Evolutionary conservation across 2,113 vertebrate species (phyloP).

Genomic region (Pseudopodoces humilis): DNA sequence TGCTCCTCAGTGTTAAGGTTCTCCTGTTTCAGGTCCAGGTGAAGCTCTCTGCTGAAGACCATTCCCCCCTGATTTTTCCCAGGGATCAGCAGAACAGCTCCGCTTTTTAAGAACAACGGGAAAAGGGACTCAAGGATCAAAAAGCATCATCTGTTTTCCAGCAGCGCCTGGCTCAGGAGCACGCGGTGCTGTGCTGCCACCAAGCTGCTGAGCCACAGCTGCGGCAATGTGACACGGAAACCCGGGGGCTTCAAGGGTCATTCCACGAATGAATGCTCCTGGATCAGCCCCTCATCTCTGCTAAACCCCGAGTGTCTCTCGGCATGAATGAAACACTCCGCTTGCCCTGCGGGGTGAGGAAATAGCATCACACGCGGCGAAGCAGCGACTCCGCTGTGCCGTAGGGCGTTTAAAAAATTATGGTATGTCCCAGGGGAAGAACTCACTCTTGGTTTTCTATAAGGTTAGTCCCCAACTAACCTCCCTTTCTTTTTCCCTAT

Average conservation of each 20-base stretch:
- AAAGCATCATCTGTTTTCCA: not conserved
- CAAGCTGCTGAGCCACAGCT: not conserved
- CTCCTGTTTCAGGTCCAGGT: not conserved
- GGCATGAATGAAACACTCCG: accelerated
- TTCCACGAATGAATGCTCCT: no score
- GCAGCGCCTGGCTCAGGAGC: accelerated
- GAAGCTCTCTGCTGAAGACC: not conserved
- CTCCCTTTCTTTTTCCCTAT: no score
- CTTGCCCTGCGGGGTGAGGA: not conserved
- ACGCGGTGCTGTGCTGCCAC: not conserved
- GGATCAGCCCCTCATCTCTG: no score
- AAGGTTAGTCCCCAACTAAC: no score
- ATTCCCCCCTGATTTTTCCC: conserved; percentile 17
- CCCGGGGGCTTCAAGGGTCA: accelerated
- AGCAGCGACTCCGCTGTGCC: not conserved
- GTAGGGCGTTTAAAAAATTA: no score
- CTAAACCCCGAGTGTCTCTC: accelerated
- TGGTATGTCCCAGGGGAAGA: no score
- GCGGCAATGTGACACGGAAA: accelerated
- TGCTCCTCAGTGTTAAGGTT: not conserved
- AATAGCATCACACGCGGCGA: accelerated
- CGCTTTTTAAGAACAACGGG: not conserved
- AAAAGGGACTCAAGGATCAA: not conserved
- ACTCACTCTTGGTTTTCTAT: no score
- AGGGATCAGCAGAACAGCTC: conserved; percentile 10